These are phyloP conservation scores for Calliphora vicina DNA, from an alignment of 1,140 invertebrate genomes.

Conservation along the genomic window DNA sequence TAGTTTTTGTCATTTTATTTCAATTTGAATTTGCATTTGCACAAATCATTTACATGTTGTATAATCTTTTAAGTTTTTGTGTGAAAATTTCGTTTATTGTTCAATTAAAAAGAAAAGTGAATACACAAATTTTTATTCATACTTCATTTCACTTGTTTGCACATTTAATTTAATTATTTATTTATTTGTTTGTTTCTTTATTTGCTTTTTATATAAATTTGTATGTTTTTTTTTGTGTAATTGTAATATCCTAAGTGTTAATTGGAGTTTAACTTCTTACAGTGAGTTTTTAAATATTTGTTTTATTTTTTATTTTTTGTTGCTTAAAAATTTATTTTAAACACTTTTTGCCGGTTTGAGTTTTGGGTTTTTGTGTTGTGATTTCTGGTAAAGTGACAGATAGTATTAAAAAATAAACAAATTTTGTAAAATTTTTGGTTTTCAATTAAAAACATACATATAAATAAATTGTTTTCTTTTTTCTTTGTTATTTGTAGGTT, in stretches of 20 bases:
- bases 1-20: background rate
- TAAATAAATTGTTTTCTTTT: no score
- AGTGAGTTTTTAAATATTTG: conserved; percentile 46
- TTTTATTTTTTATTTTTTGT: conserved; percentile 26
- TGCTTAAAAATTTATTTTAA: conserved; percentile 40
- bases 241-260: conserved; percentile 18
- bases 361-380: background rate
- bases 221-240: background rate
- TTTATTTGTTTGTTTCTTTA: background rate
- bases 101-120: background rate
- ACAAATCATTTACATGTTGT: background rate
- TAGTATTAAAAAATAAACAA: background rate
- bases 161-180: background rate
- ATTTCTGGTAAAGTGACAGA: background rate
- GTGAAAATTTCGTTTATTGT: background rate
- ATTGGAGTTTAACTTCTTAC: conserved; percentile 48
- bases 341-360: conserved; percentile 39
- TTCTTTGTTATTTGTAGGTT: conserved; percentile 17
- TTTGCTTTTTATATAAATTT: no score
- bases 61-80: background rate
- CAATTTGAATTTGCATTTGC: background rate
- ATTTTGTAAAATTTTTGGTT: background rate
- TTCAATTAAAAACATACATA: background rate
- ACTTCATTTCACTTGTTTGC: background rate
- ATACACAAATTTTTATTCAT: background rate